These are phyloP conservation scores for Pelmatolapia mariae DNA, from an alignment of 2,113 vertebrate genomes.

Conservation along the genomic window DNA sequence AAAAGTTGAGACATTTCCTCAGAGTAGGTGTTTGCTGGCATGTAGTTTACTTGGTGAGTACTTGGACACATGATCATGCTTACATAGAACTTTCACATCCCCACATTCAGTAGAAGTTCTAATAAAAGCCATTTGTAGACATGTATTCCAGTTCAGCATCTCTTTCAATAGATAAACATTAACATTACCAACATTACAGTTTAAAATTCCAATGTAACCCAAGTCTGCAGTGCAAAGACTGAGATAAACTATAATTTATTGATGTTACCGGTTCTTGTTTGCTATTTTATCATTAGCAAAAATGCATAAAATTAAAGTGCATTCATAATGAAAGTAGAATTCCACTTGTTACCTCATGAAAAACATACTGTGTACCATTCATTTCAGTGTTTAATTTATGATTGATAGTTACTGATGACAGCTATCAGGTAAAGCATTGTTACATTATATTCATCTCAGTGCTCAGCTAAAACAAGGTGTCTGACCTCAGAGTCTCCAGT, in stretches of 20 bases:
- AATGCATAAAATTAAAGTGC: background rate
- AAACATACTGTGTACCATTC: background rate
- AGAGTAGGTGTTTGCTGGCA: background rate
- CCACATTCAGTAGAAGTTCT: background rate
- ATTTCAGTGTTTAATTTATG: background rate
- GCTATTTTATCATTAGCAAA: background rate
- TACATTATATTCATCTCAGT: background rate
- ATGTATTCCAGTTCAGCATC: background rate
- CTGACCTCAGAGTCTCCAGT: background rate
- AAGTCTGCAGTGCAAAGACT: background rate
- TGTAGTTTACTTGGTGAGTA: background rate
- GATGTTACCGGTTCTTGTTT: background rate
- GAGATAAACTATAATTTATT: background rate
- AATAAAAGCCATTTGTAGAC: background rate
- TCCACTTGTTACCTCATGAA: background rate
- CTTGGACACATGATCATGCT: background rate
- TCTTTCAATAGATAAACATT: background rate
- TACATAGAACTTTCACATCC: background rate
- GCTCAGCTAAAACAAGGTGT: background rate
- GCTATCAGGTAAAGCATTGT: background rate
- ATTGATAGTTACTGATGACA: background rate
- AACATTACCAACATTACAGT: background rate
- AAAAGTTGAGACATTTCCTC: background rate
- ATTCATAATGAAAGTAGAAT: background rate
- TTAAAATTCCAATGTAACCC: background rate